Base-by-base conservation (phyloP, 2,888 invertebrate species). In the Chrysolina americana region DNA sequence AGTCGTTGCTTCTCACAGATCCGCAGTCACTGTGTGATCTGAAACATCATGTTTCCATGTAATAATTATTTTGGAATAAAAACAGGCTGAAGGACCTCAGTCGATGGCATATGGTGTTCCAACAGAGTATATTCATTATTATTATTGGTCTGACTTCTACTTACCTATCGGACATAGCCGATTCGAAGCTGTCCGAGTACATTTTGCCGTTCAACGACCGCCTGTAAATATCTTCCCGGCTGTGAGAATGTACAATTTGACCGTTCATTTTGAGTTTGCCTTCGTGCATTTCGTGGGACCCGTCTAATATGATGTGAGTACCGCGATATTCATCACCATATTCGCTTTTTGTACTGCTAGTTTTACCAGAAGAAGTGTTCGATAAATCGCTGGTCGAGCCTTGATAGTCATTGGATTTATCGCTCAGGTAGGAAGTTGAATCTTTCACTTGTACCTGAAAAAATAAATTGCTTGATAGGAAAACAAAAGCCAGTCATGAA, bases 11-110 rank as follows among this genome's bases (percentile, higher is more conserved):
- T 50, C 93, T 90, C 15, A 93, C 92, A 1, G 94, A 94, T 0
- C 94, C 94, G 77, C 92, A 93, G 86, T 94, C 94, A 68, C 94
- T 94, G 73, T 92, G 92, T 0, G 93, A 93, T n/a, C 92, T 89
- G 77, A 83, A 86, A 28, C 79, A 83, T 36, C 36, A 36, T 8
- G 36, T 36, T 36, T 8, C 36, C 8, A 36, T 36, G 36, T 36
- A 36, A 6, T 36, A 8, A 36, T 6, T 36, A 36, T 36, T 6
- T 36, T 36, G 0, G 36, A 36, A 36, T 36, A 36, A 36, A 8
- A 0, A 36, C 2, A 2, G 5, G 5, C 5, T 28, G n/a, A n/a
- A n/a, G n/a, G n/a, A n/a, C n/a, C n/a, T n/a, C n/a, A n/a, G n/a
- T n/a, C n/a, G n/a, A n/a, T n/a, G n/a, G n/a, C n/a, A n/a, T n/a